Evolutionary conservation across 1,140 invertebrate species (phyloP).

Genomic region (Ips nitidus): DNA sequence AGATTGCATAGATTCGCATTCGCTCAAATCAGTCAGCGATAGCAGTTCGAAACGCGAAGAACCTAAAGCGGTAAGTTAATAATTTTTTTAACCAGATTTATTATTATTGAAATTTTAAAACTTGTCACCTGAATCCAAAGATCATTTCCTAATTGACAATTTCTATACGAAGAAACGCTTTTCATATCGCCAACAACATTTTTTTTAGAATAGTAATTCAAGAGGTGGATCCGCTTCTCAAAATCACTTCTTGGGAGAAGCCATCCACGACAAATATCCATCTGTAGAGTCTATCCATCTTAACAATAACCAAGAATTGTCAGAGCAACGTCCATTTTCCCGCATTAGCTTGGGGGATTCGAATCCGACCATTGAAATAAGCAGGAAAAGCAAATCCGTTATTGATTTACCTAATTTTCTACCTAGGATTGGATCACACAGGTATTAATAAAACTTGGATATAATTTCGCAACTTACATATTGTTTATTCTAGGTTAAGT

Average conservation of each 20-base stretch:
- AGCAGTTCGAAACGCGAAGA: not conserved
- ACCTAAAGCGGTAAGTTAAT: conserved; percentile 17
- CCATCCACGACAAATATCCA: conserved; percentile 24
- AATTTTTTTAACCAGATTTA: too few relatives aligned
- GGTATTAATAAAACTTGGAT: too few relatives aligned
- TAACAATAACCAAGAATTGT: conserved; percentile 17
- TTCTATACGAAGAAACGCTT: too few relatives aligned
- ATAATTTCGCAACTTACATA: too few relatives aligned
- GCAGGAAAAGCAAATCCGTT: conserved; percentile 38
- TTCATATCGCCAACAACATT: too few relatives aligned
- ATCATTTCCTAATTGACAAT: too few relatives aligned
- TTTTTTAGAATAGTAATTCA: too few relatives aligned
- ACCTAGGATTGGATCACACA: conserved; percentile 37
- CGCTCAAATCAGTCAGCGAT: conserved; percentile 6
- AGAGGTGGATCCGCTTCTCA: too few relatives aligned
- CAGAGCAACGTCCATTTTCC: conserved; percentile 1
- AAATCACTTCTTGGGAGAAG: conserved; percentile 19
- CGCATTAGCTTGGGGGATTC: not conserved
- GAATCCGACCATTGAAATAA: conserved; percentile 6
- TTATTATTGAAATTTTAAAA: too few relatives aligned
- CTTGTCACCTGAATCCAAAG: too few relatives aligned
- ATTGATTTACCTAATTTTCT: conserved; percentile 38
- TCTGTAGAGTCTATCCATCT: conserved; percentile 24
- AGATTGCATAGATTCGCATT: conserved; percentile 23
- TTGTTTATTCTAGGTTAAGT: conserved; percentile 45